Evolutionary conservation across 2,797 vertebrate species (phyloP).

Genomic region (Balearica regulorum): DNA sequence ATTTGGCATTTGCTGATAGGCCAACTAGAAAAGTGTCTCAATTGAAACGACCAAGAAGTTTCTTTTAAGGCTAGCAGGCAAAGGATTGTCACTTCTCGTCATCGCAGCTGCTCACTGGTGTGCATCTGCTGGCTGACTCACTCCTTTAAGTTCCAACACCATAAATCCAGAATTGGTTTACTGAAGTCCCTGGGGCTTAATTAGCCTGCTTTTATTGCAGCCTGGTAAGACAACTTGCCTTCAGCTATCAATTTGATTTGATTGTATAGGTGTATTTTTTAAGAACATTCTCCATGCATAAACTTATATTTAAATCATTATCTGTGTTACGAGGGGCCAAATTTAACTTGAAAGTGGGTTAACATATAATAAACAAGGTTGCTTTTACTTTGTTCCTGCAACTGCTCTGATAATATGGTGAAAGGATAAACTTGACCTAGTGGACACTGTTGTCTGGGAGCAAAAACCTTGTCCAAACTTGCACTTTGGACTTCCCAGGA

Average conservation of each 20-base stretch:
- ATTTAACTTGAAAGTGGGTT: neutral
- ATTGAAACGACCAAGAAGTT: neutral
- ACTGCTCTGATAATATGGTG: neutral
- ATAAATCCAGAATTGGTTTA: neutral
- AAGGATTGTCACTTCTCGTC: neutral
- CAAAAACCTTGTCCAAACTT: neutral
- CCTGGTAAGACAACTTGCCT: neutral
- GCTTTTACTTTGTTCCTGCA: neutral
- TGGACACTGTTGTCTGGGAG: neutral
- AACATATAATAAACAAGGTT: neutral
- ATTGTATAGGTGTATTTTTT: neutral
- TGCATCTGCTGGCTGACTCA: neutral
- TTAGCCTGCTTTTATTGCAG: neutral
- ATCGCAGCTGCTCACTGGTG: neutral
- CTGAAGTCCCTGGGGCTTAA: neutral
- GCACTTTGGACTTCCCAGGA: neutral
- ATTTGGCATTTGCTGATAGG: fast-evolving
- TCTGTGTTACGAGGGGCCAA: neutral
- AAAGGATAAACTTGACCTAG: neutral
- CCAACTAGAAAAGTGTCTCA: neutral
- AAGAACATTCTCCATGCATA: neutral
- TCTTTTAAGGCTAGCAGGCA: neutral
- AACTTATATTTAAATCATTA: neutral
- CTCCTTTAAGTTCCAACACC: neutral
- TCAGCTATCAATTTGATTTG: neutral